These are phyloP conservation scores for Sitodiplosis mosellana DNA, from an alignment of 1,140 invertebrate genomes.

Conservation along the genomic window DNA sequence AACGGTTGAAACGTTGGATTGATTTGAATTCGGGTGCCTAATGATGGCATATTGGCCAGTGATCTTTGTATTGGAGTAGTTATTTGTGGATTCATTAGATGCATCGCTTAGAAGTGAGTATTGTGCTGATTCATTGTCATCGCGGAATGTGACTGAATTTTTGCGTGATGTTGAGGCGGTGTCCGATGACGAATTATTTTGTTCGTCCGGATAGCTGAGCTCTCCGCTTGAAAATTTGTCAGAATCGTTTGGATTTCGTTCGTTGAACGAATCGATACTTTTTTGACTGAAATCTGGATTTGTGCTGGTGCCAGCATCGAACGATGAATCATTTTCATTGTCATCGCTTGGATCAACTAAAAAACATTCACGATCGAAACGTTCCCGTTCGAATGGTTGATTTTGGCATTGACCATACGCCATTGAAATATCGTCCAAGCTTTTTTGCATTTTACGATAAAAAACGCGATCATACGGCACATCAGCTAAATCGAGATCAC, in stretches of 20 bases:
- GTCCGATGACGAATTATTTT: constrained; percentile 9
- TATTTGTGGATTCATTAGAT: neutral
- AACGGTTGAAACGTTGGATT: neutral
- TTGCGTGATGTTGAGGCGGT: constrained; percentile 3
- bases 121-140: neutral
- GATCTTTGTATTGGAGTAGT: neutral
- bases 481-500: constrained; percentile 8
- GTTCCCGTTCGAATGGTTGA: constrained; percentile 1
- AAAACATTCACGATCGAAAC: constrained; percentile 19
- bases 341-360: constrained; percentile 10
- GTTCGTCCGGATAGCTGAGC: neutral
- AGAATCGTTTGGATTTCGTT: neutral
- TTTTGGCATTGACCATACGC: neutral
- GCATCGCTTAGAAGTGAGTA: neutral
- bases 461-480: constrained; percentile 23
- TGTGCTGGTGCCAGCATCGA: too few species aligned
- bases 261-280: neutral
- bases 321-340: too few species aligned
- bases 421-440: constrained; percentile 10
- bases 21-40: neutral
- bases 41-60: neutral
- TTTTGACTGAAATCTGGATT: neutral
- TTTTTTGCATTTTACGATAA: constrained; percentile 12
- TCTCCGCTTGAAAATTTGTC: neutral
- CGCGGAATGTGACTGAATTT: constrained; percentile 4